Evolutionary conservation across 1,140 invertebrate genomes (phyloP).

Genomic region (Dinothrombium tinctorium): DNA sequence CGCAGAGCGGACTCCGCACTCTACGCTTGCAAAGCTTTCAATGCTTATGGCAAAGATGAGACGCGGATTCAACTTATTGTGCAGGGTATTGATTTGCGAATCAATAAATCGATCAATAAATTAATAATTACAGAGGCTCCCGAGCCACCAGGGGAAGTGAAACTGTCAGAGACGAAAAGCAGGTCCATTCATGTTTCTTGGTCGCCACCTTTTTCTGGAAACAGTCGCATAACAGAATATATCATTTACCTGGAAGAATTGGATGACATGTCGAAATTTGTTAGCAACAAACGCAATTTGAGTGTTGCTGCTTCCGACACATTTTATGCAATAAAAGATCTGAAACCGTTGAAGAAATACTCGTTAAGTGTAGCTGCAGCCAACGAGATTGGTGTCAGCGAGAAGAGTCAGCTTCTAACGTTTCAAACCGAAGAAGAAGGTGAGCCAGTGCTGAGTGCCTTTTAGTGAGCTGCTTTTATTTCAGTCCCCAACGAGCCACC

Average conservation of each 20-base stretch:
- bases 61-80: constrained; percentile 23
- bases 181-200: constrained; percentile 18
- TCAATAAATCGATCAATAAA: neutral
- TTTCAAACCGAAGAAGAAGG: constrained; percentile 58
- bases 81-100: no score
- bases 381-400: constrained; percentile 82
- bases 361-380: constrained; percentile 84
- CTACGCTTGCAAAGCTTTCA: constrained; percentile 23
- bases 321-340: constrained; percentile 44
- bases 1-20: constrained; percentile 22
- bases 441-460: constrained; percentile 16
- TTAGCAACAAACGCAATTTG: constrained; percentile 7
- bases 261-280: no score
- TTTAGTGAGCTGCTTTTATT: neutral
- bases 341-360: constrained; percentile 70
- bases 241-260: constrained; percentile 3
- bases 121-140: constrained; percentile 23
- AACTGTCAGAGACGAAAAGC: constrained; percentile 17
- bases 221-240: constrained; percentile 19
- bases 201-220: constrained; percentile 23
- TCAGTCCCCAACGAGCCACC: constrained; percentile 23
- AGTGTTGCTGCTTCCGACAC: constrained; percentile 42
- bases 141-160: constrained; percentile 20
- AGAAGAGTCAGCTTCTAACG: constrained; percentile 68
- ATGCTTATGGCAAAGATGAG: constrained; percentile 20